phyloP scores from a whole-genome alignment of 2,113 vertebrate genomes.

The Aix galericulata region DNA sequence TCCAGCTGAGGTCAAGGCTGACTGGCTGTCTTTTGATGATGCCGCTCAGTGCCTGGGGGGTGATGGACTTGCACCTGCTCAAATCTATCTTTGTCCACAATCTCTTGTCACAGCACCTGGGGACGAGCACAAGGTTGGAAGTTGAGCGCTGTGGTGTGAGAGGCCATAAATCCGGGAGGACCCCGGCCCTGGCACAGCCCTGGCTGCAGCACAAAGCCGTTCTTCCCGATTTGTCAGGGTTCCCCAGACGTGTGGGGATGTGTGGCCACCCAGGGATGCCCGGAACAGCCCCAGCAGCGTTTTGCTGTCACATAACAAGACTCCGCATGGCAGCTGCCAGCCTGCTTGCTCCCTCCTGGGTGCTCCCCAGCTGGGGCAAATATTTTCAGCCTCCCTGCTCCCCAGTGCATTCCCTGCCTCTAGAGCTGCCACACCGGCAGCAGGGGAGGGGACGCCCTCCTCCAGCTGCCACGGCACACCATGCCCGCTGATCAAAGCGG shows the following conservation, averaged over 20 bases:
- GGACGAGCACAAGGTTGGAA: constrained; percentile 21
- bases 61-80: constrained; percentile 92
- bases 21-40: constrained; percentile 96
- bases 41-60: constrained; percentile 92
- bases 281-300: neutral
- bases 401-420: fast-evolving
- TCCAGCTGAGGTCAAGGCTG: constrained; percentile 96
- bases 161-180: fast-evolving
- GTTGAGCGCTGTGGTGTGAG: fast-evolving
- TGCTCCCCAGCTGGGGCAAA: neutral
- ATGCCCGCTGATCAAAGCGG: neutral
- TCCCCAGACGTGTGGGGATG: fast-evolving
- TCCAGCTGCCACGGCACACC: neutral
- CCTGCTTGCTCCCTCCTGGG: neutral
- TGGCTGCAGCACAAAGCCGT: neutral
- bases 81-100: constrained; percentile 95
- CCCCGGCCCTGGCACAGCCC: fast-evolving
- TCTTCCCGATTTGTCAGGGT: neutral
- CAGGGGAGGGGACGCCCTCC: neutral
- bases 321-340: neutral
- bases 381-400: neutral
- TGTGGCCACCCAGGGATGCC: neutral
- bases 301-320: neutral
- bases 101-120: constrained; percentile 96
- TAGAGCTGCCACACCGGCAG: neutral